Conservation (phyloP, 2,113 vertebrate species). For the Ameiurus melas region DNA sequence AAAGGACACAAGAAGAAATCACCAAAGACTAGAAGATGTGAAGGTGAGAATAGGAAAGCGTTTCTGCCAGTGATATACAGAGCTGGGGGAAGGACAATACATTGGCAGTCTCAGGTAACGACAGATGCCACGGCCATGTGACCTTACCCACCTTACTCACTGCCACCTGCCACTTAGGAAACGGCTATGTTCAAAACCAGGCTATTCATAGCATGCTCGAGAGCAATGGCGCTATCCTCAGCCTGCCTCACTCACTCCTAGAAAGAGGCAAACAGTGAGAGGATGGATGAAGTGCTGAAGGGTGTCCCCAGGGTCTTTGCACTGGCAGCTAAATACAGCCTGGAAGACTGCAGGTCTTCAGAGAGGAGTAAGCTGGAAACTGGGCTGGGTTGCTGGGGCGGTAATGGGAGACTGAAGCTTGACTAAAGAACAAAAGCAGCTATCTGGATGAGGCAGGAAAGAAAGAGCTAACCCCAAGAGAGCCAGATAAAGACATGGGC, state of each 20-base stretch:
- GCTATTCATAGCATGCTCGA: constrained; percentile 61
- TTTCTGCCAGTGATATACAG: constrained; percentile 22
- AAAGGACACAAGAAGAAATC: constrained; percentile 66
- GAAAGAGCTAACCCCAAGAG: constrained; percentile 52
- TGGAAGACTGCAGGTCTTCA: constrained; percentile 19
- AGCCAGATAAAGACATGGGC: constrained; percentile 62
- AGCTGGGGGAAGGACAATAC: constrained; percentile 27
- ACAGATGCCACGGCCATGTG: constrained; percentile 61
- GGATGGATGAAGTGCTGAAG: constrained; percentile 21
- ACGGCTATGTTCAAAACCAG: constrained; percentile 66
- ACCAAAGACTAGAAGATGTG: constrained; percentile 67
- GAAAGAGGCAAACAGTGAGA: constrained; percentile 22
- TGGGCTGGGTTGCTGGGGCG: constrained; percentile 20
- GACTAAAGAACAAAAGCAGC: constrained; percentile 53
- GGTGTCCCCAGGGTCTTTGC: constrained; percentile 29
- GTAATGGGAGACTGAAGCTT: constrained; percentile 28
- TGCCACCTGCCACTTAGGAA: constrained; percentile 62
- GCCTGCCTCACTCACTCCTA: constrained; percentile 59
- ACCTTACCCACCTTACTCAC: constrained; percentile 43
- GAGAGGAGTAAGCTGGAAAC: constrained; percentile 8
- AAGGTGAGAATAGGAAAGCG: constrained; percentile 53
- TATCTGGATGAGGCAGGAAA: constrained; percentile 66
- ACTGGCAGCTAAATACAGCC: constrained; percentile 21
- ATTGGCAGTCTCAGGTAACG: constrained; percentile 67
- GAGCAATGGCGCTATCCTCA: constrained; percentile 45